Percentiles rank a stretch among this genome's conserved stretches.
Evolutionary conservation across 2,113 vertebrate genomes (phyloP).

Genomic region (Pangasianodon hypophthalmus): DNA sequence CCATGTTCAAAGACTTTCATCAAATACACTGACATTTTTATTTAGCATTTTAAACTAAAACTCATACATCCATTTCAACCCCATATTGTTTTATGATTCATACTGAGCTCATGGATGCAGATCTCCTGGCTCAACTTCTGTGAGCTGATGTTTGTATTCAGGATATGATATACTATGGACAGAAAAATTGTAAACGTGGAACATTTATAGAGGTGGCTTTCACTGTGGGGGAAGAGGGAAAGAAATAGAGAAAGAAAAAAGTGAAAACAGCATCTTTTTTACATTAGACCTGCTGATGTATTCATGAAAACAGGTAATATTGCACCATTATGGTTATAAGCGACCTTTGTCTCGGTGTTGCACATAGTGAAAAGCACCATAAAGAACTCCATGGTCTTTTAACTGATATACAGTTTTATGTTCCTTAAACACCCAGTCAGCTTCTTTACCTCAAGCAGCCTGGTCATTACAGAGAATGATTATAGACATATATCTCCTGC

Average conservation of each 20-base stretch:
- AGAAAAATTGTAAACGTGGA: neutral
- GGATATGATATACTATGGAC: neutral
- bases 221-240: neutral
- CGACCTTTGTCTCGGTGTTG: constrained; percentile 51
- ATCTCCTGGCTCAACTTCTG: neutral
- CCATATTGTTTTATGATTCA: neutral
- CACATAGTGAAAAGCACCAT: constrained; percentile 61
- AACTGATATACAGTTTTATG: constrained; percentile 70
- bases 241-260: neutral
- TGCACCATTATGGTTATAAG: constrained; percentile 67
- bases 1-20: neutral
- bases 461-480: constrained; percentile 72
- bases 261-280: constrained; percentile 55
- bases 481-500: constrained; percentile 68
- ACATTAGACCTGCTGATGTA: constrained; percentile 60
- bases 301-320: constrained; percentile 64
- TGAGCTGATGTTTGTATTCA: constrained; percentile 7
- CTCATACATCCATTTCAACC: neutral
- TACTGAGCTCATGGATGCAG: neutral
- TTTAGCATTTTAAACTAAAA: neutral
- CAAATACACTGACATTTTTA: neutral
- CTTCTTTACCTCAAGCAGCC: constrained; percentile 59
- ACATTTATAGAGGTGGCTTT: neutral
- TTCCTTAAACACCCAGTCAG: constrained; percentile 58
- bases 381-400: constrained; percentile 56